phyloP scores from a whole-genome alignment of 23 tunicate genomes.

The Clavelina lepadiformis region DNA sequence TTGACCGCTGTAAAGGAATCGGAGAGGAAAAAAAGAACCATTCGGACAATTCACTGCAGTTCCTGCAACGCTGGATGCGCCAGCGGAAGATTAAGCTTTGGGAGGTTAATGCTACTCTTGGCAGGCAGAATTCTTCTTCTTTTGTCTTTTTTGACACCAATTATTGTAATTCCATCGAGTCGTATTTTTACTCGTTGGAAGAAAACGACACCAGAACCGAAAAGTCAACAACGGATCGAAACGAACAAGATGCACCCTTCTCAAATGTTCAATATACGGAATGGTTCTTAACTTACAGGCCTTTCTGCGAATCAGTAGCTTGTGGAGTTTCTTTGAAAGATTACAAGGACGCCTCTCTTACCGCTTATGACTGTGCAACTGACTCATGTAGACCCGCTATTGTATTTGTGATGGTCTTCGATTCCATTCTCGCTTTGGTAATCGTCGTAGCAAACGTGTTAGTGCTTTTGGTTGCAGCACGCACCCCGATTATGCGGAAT shows the following conservation, averaged over 20 bases:
- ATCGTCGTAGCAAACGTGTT: constrained; percentile 45
- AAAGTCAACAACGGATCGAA: neutral
- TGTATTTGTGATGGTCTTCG: constrained; percentile 51
- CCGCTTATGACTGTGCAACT: constrained; percentile 52
- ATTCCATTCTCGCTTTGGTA: constrained; percentile 36
- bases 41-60: too few species aligned
- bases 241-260: constrained; percentile 4
- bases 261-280: constrained; percentile 33
- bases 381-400: constrained; percentile 30
- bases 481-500: constrained; percentile 65
- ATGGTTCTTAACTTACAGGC: constrained; percentile 54
- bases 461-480: constrained; percentile 51
- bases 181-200: constrained; percentile 10
- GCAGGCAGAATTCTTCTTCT: neutral
- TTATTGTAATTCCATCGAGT: constrained; percentile 9
- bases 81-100: too few species aligned
- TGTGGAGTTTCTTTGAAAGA: constrained; percentile 38
- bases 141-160: neutral
- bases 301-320: constrained; percentile 53
- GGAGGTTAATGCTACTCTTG: too few species aligned
- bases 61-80: too few species aligned
- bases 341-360: constrained; percentile 11
- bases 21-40: neutral
- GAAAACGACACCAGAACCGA: neutral
- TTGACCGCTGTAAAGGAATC: neutral